These are phyloP conservation scores for Ictalurus furcatus DNA, from an alignment of 2,113 vertebrate genomes.

Conservation along the genomic window DNA sequence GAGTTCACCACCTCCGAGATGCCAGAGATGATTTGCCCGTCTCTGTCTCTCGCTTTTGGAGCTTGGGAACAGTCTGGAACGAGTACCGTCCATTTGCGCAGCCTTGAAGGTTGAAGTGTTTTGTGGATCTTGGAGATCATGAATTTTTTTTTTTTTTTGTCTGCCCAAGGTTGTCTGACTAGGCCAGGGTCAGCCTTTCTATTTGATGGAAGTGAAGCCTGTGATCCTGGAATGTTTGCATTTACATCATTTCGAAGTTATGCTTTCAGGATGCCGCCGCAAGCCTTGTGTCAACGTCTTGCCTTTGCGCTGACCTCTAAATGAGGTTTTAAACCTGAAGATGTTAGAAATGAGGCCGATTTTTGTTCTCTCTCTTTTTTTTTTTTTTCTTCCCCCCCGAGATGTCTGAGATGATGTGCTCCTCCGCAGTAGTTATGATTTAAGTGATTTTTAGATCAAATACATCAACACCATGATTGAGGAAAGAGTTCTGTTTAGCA, in stretches of 20 bases:
- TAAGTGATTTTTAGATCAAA: conserved; percentile 47
- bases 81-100: neutral
- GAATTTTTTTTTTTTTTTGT: neutral
- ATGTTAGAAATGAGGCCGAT: neutral
- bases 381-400: neutral
- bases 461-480: conserved; percentile 61
- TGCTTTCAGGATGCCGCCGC: neutral
- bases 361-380: neutral
- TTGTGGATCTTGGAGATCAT: conserved; percentile 37
- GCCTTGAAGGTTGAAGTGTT: conserved; percentile 20
- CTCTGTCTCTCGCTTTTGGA: neutral
- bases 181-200: neutral
- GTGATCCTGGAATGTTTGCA: conserved; percentile 13
- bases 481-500: conserved; percentile 62
- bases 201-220: conserved; percentile 15
- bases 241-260: conserved; percentile 8
- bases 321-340: neutral
- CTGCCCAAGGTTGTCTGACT: neutral
- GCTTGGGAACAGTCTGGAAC: conserved; percentile 4
- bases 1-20: conserved; percentile 24
- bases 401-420: neutral
- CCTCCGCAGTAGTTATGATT: neutral
- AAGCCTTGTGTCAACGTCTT: neutral
- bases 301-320: neutral
- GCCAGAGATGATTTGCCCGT: conserved; percentile 4